Evolutionary conservation across 2,888 invertebrate genomes (phyloP).

Genomic region (Eristalis pertinax): DNA sequence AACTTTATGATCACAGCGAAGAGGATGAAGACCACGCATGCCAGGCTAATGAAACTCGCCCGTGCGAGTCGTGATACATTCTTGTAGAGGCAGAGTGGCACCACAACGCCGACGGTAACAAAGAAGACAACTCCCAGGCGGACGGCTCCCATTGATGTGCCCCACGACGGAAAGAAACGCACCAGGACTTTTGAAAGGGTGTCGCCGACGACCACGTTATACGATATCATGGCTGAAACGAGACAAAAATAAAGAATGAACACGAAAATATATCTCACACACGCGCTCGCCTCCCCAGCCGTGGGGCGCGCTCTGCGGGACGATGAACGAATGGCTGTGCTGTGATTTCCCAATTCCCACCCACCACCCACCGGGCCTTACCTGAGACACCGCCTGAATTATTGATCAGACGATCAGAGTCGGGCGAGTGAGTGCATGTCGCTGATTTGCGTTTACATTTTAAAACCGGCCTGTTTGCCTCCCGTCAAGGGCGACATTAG

Average conservation of each 20-base stretch:
- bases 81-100: constrained; percentile 90
- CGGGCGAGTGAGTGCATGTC: neutral
- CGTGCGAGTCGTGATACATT: constrained; percentile 84
- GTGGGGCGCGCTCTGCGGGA: neutral
- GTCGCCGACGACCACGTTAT: constrained; percentile 93
- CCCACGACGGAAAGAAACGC: constrained; percentile 84
- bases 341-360: neutral
- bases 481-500: neutral
- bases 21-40: constrained; percentile 88
- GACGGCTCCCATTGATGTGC: constrained; percentile 81
- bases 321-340: neutral
- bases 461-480: neutral
- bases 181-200: constrained; percentile 91
- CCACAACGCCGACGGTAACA: constrained; percentile 87
- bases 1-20: constrained; percentile 84
- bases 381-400: neutral
- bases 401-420: neutral
- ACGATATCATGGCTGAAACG: constrained; percentile 91
- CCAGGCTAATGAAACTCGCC: constrained; percentile 82
- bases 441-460: neutral
- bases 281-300: neutral
- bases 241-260: constrained; percentile 37
- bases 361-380: neutral
- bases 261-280: neutral
- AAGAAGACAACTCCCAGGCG: constrained; percentile 85